Base-by-base conservation (phyloP, 1,140 invertebrate genomes). In the Pararge aegeria region DNA sequence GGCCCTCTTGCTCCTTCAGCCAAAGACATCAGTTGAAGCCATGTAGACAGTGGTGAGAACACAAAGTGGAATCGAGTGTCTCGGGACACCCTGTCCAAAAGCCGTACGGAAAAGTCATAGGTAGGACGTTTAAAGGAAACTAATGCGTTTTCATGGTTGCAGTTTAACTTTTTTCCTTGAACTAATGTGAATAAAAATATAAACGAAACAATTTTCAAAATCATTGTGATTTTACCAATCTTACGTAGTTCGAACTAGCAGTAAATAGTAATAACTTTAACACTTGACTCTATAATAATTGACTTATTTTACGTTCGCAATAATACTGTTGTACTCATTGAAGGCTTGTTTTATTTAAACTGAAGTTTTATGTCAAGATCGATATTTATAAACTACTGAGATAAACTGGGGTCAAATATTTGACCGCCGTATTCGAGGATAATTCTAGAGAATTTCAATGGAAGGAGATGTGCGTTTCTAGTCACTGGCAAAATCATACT, bases 11-110 rank as follows among this genome's bases (percentile, higher is more conserved):
- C 87, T 0, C 91, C 91, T 64, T 91, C 89, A 1, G 86, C 74
- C 24, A 91, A 57, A 0, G 89, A 74, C 13, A 80, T 67, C 12
- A 92, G 59, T 40, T 91, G 82, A 10, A 90, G 68, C 90, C 90
- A 91, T 13, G 90, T 81, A 2, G 83, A 87, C 1, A 90, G 66
- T 0, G 91, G 91, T 0, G 91, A 91, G 34, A 86, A 86, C 1
- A 85, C 82, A 53, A 87, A 88, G 64, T 88, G 79, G 1, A 64
- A 68, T 15, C 71, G 57, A 0, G 65, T 78, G 4, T 79, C 69
- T n/a, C 77, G 66, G 0, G 70, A 54, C 0, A 87, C 78, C 55
- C 75, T 73, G 15, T 83, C 71, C 5, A 88, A 46, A 51, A 87
- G 60, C 12, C 62, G 66, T 5, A 81, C 49, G 18, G 85, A 83